Evolutionary conservation across 2,797 vertebrate species (phyloP).

Genomic region (Propithecus deckenii): DNA sequence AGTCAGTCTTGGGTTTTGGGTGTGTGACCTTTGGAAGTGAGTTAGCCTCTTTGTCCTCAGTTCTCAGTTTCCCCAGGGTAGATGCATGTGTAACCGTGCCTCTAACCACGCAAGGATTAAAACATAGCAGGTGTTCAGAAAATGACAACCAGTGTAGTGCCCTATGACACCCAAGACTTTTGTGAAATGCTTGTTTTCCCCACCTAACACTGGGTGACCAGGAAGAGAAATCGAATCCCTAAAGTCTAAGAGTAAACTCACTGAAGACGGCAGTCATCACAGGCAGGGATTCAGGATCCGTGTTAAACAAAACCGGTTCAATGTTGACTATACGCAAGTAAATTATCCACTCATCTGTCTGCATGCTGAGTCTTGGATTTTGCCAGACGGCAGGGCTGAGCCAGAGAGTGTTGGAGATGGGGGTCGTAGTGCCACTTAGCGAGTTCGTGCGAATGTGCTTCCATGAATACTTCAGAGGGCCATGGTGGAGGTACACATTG

Average conservation of each 20-base stretch:
- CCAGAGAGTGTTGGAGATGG: fast-evolving
- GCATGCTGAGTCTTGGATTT: not conserved
- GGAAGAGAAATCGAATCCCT: not conserved
- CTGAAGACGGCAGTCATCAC: not conserved
- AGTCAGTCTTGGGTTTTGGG: not conserved
- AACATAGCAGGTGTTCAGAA: not conserved
- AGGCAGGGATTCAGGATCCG: not conserved
- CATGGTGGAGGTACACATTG: fast-evolving
- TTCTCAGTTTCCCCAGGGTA: not conserved
- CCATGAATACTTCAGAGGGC: fast-evolving
- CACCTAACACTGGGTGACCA: too few species aligned
- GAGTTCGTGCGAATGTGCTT: too few species aligned
- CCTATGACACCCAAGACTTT: not conserved
- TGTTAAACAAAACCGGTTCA: not conserved
- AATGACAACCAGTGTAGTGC: not conserved
- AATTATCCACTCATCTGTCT: not conserved
- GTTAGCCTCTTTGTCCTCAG: not conserved
- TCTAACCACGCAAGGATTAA: not conserved
- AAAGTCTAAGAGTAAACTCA: not conserved
- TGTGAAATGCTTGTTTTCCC: not conserved
- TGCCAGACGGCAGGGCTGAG: not conserved
- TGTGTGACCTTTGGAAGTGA: not conserved
- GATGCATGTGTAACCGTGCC: not conserved
- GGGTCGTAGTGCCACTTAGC: not conserved
- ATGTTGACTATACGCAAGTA: too few species aligned